Evolutionary conservation across 2,113 vertebrate species (phyloP).

Genomic region (Muscicapa adusta): DNA sequence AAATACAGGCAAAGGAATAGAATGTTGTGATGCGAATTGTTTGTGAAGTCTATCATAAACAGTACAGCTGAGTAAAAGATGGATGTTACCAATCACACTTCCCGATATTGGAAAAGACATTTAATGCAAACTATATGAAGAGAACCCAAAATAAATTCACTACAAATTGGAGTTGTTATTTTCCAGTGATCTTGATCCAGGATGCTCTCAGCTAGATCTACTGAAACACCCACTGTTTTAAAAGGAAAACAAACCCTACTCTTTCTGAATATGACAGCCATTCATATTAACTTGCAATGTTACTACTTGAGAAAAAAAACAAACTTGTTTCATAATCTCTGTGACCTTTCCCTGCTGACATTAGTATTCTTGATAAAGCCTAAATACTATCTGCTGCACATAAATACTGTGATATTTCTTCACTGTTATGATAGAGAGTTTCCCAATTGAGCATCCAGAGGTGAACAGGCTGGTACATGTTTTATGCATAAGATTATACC

Average conservation of each 20-base stretch:
- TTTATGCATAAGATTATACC: neutral
- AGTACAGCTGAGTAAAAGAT: neutral
- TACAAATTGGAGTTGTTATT: neutral
- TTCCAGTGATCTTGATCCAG: neutral
- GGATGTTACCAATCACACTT: neutral
- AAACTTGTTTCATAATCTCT: neutral
- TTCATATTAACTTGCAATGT: neutral
- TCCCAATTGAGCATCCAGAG: neutral
- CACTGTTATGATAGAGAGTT: neutral
- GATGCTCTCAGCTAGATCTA: neutral
- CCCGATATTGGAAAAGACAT: neutral
- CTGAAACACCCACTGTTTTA: neutral
- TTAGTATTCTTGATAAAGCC: constrained; percentile 11
- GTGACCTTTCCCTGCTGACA: constrained; percentile 11
- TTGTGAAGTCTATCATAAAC: neutral
- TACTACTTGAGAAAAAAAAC: neutral
- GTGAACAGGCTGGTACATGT: neutral
- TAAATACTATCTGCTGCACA: neutral
- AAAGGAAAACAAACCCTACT: neutral
- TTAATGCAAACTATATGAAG: neutral
- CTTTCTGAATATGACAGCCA: neutral
- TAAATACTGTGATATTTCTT: constrained; percentile 17
- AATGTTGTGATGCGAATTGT: neutral
- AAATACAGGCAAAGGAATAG: neutral
- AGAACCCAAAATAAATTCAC: neutral